Base-by-base conservation (phyloP, 2,797 vertebrate genomes). In the Erpetoichthys calabaricus region DNA sequence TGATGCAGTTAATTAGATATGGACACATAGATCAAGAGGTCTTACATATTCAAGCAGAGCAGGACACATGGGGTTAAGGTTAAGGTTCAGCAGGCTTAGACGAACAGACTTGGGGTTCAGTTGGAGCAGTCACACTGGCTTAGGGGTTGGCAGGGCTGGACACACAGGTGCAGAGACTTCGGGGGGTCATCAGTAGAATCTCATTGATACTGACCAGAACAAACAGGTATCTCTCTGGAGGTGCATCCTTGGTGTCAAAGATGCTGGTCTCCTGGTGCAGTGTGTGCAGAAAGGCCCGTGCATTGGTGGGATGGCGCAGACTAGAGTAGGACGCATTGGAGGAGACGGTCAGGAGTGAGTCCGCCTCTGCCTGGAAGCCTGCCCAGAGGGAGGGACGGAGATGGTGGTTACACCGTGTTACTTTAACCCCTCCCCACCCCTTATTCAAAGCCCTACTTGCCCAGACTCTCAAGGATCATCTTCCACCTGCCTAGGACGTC, bases 161-260 rank as follows among this genome's bases (percentile, higher is more conserved):
- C 25, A 25, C 25, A 25, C 25, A 25, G 25, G 25, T 25, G 25
- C 25, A 1, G 25, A 25, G 25, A 25, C 25, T 25, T 25, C 25
- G 25, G 25, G 25, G 25, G 25, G 25, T 25, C 25, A 25, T 25
- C 25, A 25, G 2, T 25, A 25, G 25, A 25, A 25, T 25, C 25
- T 25, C 25, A 25, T 2, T 44, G 43, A 50, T 49, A 66, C 80
- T 75, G 71, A 89, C 88, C 78, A 91, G 62, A 50, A 87, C 87
- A 71, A 89, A 90, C 45, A 89, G 82, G 61, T 89, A 91, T 82
- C 88, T 80, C 62, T 89, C 86, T 0, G 88, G 86, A 0, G 86
- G 86, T 0, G 80, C 68, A 2, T 75, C 76, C 6, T 63, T 76
- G 62, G 50, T 64, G 63, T 10, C 62, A 59, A 90, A 91, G 62